phyloP scores from a whole-genome alignment of 2,888 invertebrate species.

The Athalia circularis region DNA sequence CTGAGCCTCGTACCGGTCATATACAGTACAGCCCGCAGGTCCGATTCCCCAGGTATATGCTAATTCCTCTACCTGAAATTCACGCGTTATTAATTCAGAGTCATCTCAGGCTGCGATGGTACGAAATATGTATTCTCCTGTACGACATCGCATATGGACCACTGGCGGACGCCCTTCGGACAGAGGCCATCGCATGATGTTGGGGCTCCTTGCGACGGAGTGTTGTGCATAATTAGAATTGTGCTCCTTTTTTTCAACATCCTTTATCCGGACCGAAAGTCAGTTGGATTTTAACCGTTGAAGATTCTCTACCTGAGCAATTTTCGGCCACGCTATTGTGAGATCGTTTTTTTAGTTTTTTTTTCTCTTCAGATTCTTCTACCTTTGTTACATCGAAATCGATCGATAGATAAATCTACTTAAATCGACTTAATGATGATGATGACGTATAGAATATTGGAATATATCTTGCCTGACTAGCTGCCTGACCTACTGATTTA shows the following conservation, averaged over 20 bases:
- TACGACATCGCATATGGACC: slow-evolving; percentile 7
- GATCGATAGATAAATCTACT: background rate
- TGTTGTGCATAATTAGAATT: slow-evolving; percentile 46
- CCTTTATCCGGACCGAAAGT: slow-evolving; percentile 26
- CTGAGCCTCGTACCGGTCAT: background rate
- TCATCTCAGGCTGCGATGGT: slow-evolving; percentile 38
- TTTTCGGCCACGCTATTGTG: background rate
- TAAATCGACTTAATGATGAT: background rate
- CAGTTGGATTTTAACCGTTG: slow-evolving; percentile 42
- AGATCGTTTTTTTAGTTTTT: background rate
- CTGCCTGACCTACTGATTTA: slow-evolving; percentile 11
- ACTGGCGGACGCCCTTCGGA: slow-evolving; percentile 28
- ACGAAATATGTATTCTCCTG: background rate
- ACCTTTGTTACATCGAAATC: no score
- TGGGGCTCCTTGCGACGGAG: background rate
- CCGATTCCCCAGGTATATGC: slow-evolving; percentile 40
- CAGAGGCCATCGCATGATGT: slow-evolving; percentile 15
- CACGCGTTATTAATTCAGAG: slow-evolving; percentile 44
- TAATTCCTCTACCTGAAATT: slow-evolving; percentile 42
- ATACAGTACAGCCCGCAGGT: background rate
- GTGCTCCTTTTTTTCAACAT: slow-evolving; percentile 24
- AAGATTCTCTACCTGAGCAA: slow-evolving; percentile 27
- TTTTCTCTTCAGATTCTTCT: background rate
- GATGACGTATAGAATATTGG: background rate
- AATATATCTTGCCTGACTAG: no score